A percentile compares a stretch with the other conserved stretches of the same genome.
These are phyloP conservation scores for Perognathus longimembris DNA, from an alignment of 2,113 vertebrate genomes.

Conservation along the genomic window DNA sequence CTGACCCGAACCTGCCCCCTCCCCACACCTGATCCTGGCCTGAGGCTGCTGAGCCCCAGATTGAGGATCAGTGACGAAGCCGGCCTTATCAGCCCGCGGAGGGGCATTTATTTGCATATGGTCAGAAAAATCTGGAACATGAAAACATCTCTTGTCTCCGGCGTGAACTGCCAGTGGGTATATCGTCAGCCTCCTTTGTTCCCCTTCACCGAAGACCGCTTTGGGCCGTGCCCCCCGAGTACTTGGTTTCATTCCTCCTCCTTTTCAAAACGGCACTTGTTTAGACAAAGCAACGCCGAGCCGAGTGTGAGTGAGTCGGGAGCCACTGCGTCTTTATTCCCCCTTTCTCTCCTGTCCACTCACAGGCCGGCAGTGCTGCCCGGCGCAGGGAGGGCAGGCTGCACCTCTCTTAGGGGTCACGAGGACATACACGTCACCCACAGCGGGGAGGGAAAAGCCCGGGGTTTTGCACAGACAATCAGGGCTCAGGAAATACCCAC, in stretches of 20 bases:
- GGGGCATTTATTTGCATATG: conserved; percentile 48
- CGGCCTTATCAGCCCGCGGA: background rate
- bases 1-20: background rate
- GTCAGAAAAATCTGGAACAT: background rate
- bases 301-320: background rate
- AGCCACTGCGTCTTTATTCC: background rate
- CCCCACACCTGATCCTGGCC: background rate
- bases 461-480: background rate
- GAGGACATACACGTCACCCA: background rate
- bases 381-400: rapidly evolving
- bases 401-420: background rate
- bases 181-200: background rate
- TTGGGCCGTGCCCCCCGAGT: background rate
- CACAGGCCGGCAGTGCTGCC: no score
- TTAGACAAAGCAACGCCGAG: background rate
- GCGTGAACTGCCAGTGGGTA: background rate
- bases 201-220: background rate
- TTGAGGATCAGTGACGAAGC: background rate
- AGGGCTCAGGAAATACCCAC: background rate
- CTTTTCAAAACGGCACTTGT: background rate
- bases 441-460: background rate
- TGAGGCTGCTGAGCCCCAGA: background rate
- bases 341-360: rapidly evolving
- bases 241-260: conserved; percentile 35
- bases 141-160: background rate